Percentiles rank a stretch among this genome's conserved stretches.
Conservation (phyloP, 2,797 vertebrate genomes). For the Perodicticus potto region DNA sequence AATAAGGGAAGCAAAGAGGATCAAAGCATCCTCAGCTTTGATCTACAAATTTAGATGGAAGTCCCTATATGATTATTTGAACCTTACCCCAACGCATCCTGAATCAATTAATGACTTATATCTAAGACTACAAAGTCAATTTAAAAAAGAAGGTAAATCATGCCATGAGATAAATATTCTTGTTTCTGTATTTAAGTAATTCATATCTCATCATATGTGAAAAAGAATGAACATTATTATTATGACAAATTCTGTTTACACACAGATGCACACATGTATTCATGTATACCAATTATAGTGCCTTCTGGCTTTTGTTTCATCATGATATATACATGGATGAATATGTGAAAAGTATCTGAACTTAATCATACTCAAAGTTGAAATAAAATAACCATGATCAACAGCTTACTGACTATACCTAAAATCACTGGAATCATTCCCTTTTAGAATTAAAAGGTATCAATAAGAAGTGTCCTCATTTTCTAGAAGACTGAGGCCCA, state of each 20-base stretch:
- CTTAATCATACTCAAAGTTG: neutral
- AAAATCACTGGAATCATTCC: neutral
- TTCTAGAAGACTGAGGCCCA: neutral
- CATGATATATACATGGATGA: too few species aligned
- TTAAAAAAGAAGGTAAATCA: constrained; percentile 24
- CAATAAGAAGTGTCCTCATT: neutral
- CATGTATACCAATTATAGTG: neutral
- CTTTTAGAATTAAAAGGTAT: constrained; percentile 20
- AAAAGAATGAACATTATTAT: neutral
- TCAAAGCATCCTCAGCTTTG: neutral
- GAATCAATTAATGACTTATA: neutral
- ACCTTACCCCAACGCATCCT: neutral
- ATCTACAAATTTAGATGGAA: neutral
- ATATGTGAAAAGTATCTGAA: neutral
- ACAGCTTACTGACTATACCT: neutral
- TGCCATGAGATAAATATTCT: neutral
- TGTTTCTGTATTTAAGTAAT: neutral
- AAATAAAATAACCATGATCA: neutral
- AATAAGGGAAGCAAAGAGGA: too few species aligned
- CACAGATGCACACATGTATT: neutral
- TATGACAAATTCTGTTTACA: neutral
- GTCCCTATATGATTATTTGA: neutral
- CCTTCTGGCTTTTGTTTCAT: neutral
- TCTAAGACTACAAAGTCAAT: neutral
- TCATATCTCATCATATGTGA: neutral